Base-by-base conservation (phyloP, 2,888 invertebrate species). In the Ormyrus rosae region DNA sequence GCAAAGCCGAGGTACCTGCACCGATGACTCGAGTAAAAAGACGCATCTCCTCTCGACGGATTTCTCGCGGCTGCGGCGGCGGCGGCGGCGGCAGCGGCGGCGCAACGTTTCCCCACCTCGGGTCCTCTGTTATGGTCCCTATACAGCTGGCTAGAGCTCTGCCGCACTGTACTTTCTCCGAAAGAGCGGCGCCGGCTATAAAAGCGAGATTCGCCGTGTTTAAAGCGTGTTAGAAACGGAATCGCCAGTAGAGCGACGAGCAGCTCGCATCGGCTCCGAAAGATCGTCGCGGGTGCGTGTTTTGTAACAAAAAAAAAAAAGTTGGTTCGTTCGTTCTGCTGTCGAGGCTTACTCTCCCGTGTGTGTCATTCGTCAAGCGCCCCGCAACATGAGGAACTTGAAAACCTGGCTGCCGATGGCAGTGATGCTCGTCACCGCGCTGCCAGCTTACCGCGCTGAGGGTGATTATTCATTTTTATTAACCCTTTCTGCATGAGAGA, bases 221-320 rank as follows among this genome's bases (percentile, higher is more conserved):
- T 88, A 87, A 89, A 88, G 86, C 88, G 89, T 86, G 90, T 90
- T 89, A 90, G 90, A 81, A 78, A 90, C 88, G 86, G 88, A 88
- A 88, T 88, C 88, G 88, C 34, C 72, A 85, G 86, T 85, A 82
- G 83, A 86, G 84, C 86, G 85, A 85, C 80, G 82, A 84, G 34
- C 34, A 34, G 80, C 84, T 81, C 84, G 80, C 78, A 78, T 74
- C 69, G 70, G 61, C 65, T 69, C 19, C 63, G 78, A 71, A 74
- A 34, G 46, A 64, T 80, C 13, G 9, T 77, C 81, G 81, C 76
- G 83, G 68, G 80, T 82, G 82, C 73, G 75, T 69, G 81, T 7
- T 45, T 2, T 8, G 9, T 34, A 34, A 34, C 4, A 34, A 34
- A 34, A 34, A 34, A 34, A 34, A 4, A 34, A 0, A 34, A 34